A percentile compares a stretch with the other conserved stretches of the same genome.
Evolutionary conservation across 2,113 vertebrate species (phyloP).

Genomic region (Scartelaos histophorus): DNA sequence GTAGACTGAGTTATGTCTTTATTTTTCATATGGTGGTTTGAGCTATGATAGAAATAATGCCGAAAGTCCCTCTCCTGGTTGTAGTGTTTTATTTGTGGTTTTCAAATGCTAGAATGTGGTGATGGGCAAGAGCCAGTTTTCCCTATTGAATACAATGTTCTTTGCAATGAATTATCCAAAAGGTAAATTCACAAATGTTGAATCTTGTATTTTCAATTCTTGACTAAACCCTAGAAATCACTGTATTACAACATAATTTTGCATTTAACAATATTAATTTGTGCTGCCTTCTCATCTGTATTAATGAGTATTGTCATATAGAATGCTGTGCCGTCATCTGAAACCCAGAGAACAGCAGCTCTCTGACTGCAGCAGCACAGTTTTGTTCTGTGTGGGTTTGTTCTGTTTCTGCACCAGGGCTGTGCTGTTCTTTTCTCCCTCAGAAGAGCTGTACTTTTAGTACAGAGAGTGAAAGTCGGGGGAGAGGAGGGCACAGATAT

Average conservation of each 20-base stretch:
- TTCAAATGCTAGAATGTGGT: too few relatives aligned
- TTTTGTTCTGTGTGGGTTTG: slow-evolving; percentile 45
- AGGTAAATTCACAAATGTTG: too few relatives aligned
- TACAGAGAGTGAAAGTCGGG: slow-evolving; percentile 59
- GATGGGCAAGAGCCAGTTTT: too few relatives aligned
- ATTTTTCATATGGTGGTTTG: background rate
- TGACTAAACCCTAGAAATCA: too few relatives aligned
- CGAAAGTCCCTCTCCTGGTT: background rate
- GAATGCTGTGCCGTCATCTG: background rate
- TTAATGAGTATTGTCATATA: too few relatives aligned
- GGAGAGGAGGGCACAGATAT: slow-evolving; percentile 64
- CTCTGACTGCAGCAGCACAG: slow-evolving; percentile 33
- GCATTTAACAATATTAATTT: too few relatives aligned
- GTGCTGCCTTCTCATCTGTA: too few relatives aligned
- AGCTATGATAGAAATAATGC: background rate
- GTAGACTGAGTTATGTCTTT: background rate
- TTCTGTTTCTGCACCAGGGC: slow-evolving; percentile 40
- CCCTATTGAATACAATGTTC: too few relatives aligned
- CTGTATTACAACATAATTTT: too few relatives aligned
- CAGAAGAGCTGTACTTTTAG: slow-evolving; percentile 49
- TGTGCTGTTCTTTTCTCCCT: slow-evolving; percentile 21
- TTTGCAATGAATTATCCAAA: too few relatives aligned
- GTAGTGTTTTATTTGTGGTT: background rate
- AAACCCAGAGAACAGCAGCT: slow-evolving; percentile 35
- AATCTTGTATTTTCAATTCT: too few relatives aligned